phyloP scores from a whole-genome alignment of 2,888 invertebrate genomes.

The Drosophila anomelani region DNA sequence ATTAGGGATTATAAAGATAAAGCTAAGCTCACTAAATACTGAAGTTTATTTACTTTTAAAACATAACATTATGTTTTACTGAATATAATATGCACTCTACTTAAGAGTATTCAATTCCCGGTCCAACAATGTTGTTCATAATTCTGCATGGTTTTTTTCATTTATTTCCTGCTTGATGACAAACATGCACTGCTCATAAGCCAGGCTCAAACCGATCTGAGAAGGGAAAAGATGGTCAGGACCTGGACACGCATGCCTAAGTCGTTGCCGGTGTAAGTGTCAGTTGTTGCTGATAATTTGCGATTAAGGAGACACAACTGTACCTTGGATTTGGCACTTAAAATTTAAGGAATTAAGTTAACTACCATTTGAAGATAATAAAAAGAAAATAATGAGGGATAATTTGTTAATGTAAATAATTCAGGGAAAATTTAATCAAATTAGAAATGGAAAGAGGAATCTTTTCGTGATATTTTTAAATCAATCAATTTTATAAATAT shows the following conservation, averaged over 20 bases:
- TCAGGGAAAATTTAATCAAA: too few species aligned
- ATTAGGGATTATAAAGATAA: not conserved
- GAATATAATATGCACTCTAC: not conserved
- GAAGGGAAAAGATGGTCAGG: conserved; percentile 31
- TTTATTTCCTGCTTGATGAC: conserved; percentile 55
- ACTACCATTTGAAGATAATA: not conserved
- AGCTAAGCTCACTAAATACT: not conserved
- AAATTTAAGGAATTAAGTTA: not conserved
- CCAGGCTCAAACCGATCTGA: conserved; percentile 24
- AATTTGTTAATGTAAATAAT: rapidly evolving
- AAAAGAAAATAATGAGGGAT: too few species aligned
- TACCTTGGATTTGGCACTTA: conserved; percentile 35
- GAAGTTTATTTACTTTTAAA: not conserved
- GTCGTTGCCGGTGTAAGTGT: conserved; percentile 80
- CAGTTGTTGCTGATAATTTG: conserved; percentile 79
- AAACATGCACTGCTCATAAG: conserved; percentile 70
- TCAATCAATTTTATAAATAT: too few species aligned
- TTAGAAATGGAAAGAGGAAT: too few species aligned
- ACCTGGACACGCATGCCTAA: conserved; percentile 79
- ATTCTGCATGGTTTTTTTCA: not conserved
- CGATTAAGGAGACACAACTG: conserved; percentile 73
- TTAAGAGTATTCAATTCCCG: conserved; percentile 50
- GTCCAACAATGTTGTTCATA: too few species aligned
- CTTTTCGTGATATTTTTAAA: rapidly evolving
- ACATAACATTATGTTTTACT: not conserved